Conservation (phyloP, 2,113 vertebrate genomes). For the Lampris megalopsis region DNA sequence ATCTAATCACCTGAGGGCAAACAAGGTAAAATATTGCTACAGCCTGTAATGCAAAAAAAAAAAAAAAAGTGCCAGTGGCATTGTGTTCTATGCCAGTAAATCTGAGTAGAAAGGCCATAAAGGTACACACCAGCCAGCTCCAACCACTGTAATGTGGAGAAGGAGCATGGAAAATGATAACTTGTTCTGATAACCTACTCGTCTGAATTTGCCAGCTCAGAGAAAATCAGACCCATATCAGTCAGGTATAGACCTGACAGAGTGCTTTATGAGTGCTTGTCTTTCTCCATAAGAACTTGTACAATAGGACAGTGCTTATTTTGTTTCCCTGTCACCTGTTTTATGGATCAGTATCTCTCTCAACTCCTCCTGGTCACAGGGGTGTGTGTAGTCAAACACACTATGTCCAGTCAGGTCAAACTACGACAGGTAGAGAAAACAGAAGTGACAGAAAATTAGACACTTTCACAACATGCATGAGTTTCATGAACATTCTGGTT, state of each 20-base stretch:
- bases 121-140: not conserved
- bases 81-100: not conserved
- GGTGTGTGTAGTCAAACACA: slow-evolving; percentile 97
- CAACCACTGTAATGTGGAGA: slow-evolving; percentile 18
- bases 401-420: slow-evolving; percentile 97
- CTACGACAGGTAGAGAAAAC: slow-evolving; percentile 76
- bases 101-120: slow-evolving; percentile 15
- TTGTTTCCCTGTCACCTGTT: slow-evolving; percentile 84
- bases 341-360: slow-evolving; percentile 95
- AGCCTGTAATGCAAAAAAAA: not conserved
- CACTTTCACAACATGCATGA: not conserved
- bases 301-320: not conserved
- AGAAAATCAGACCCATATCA: not conserved
- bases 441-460: slow-evolving; percentile 20
- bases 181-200: slow-evolving; percentile 5
- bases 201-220: slow-evolving; percentile 7
- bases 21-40: not conserved
- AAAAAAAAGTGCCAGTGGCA: not conserved
- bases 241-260: not conserved
- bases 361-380: slow-evolving; percentile 97
- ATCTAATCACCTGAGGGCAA: too few species aligned
- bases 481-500: too few species aligned
- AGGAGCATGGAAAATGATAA: slow-evolving; percentile 13
- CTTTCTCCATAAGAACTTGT: not conserved
- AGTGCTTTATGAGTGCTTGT: slow-evolving; percentile 8